A percentile compares a stretch with the other conserved stretches of the same genome.
Conservation (phyloP, 2,113 vertebrate species). For the Geococcyx californianus region DNA sequence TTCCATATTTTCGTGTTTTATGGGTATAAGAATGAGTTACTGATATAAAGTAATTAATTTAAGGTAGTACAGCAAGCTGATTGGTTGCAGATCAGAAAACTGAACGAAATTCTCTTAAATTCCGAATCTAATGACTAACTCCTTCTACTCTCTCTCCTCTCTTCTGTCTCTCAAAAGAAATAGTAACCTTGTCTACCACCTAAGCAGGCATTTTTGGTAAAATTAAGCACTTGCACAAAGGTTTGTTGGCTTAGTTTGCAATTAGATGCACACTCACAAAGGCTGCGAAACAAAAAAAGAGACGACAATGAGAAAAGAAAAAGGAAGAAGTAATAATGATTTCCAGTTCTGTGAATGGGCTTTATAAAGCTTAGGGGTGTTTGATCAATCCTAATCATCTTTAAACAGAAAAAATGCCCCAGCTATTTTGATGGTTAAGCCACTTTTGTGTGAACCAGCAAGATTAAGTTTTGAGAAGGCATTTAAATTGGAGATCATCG, state of each 20-base stretch:
- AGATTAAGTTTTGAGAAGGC: neutral
- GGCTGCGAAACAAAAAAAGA: neutral
- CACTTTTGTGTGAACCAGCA: neutral
- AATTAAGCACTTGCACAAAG: neutral
- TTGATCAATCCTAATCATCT: neutral
- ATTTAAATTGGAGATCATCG: slow-evolving; percentile 24
- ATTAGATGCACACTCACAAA: neutral
- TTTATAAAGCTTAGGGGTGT: neutral
- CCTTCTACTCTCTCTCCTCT: neutral
- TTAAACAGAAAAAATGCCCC: neutral
- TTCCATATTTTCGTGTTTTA: neutral
- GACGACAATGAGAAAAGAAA: neutral
- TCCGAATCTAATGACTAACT: neutral
- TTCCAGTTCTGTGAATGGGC: neutral
- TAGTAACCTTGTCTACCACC: neutral
- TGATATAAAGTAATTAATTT: neutral
- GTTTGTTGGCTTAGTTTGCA: neutral
- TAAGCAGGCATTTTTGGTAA: neutral
- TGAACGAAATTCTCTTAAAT: neutral
- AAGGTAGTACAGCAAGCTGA: neutral
- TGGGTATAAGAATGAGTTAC: neutral
- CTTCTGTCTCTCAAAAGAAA: neutral
- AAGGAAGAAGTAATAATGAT: neutral
- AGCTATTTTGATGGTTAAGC: neutral
- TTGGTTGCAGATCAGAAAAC: neutral